These are phyloP conservation scores for Silurus asotus DNA, from an alignment of 2,113 vertebrate species.

Conservation along the genomic window DNA sequence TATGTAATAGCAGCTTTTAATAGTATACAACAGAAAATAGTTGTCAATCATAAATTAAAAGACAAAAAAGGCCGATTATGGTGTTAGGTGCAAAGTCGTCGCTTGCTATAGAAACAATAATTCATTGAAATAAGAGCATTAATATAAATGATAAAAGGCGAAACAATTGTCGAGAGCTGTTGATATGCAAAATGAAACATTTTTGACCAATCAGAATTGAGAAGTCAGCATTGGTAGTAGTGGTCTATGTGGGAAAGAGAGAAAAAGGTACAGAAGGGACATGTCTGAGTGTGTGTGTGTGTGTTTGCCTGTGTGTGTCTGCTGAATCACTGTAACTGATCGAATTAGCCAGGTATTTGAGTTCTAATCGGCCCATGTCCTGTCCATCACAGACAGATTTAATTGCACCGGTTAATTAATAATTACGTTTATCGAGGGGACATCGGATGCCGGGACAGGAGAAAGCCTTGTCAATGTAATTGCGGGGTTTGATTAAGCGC, in stretches of 20 bases:
- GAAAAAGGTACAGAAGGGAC: background rate
- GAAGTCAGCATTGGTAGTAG: background rate
- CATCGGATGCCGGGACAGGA: conserved; percentile 66
- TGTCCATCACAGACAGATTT: conserved; percentile 73
- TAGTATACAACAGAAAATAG: no score
- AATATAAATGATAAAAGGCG: background rate
- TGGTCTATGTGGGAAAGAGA: background rate
- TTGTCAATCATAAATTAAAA: no score
- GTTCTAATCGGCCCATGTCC: conserved; percentile 64
- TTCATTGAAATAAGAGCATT: background rate
- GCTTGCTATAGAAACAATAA: background rate
- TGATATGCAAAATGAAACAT: background rate
- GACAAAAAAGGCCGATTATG: no score
- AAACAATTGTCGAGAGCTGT: background rate
- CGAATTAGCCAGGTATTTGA: conserved; percentile 65
- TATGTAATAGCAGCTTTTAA: background rate
- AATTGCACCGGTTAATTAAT: conserved; percentile 79
- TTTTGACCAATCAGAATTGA: background rate
- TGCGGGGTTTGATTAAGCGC: conserved; percentile 73
- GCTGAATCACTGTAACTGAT: conserved; percentile 59
- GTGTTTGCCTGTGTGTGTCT: conserved; percentile 35
- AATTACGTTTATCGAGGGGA: conserved; percentile 75
- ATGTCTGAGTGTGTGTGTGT: conserved; percentile 28
- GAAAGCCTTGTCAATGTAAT: conserved; percentile 71
- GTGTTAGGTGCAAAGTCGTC: no score